Percentiles rank a stretch among this genome's conserved stretches.
Evolutionary conservation across 2,113 vertebrate species (phyloP).

Genomic region (Salvator merianae): DNA sequence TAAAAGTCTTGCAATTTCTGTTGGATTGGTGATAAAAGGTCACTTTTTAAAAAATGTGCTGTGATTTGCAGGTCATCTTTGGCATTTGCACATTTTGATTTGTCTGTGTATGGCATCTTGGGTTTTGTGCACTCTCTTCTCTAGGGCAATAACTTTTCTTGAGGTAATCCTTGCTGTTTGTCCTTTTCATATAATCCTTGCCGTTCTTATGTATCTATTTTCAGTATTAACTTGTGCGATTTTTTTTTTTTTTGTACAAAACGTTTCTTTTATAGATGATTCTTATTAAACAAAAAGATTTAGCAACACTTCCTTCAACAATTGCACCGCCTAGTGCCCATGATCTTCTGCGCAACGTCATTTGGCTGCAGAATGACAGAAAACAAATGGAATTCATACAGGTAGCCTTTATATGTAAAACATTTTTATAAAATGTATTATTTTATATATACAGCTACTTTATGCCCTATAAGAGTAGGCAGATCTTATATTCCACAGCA

Average conservation of each 20-base stretch:
- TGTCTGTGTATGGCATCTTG: background rate
- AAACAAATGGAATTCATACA: conserved; percentile 70
- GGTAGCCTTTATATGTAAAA: conserved; percentile 51
- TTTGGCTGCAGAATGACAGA: conserved; percentile 69
- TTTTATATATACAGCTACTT: no score
- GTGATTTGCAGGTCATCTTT: background rate
- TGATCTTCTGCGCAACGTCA: conserved; percentile 58
- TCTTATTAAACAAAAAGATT: conserved; percentile 65
- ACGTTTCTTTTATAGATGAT: conserved; percentile 53
- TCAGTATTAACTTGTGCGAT: background rate
- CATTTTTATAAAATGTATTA: background rate
- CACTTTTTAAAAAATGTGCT: background rate
- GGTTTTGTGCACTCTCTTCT: background rate
- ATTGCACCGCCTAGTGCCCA: conserved; percentile 66
- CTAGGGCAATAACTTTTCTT: background rate
- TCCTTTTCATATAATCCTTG: no score
- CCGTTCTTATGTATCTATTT: background rate
- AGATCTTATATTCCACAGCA: background rate
- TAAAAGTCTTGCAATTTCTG: no score
- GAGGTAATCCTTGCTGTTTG: no score
- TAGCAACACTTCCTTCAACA: conserved; percentile 62
- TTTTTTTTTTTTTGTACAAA: background rate
- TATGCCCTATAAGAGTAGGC: background rate
- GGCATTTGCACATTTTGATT: background rate
- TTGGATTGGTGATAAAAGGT: background rate